phyloP scores from a whole-genome alignment of 2,888 invertebrate species.

The Eupithecia vulgata region DNA sequence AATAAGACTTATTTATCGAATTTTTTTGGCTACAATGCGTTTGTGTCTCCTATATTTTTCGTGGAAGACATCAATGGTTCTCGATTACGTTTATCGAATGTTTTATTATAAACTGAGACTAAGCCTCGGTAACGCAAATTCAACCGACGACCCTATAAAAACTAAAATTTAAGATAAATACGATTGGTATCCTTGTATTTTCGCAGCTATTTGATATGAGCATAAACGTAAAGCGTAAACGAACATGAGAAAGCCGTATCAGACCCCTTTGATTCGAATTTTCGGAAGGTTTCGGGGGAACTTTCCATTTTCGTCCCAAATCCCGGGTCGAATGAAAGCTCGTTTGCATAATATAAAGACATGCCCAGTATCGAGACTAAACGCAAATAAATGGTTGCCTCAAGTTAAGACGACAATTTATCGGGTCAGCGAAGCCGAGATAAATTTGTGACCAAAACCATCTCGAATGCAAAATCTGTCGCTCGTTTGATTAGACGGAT shows the following conservation, averaged over 20 bases:
- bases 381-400: constrained; percentile 76
- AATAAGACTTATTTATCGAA: too few species aligned
- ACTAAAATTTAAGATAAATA: constrained; percentile 16
- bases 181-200: constrained; percentile 25
- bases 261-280: constrained; percentile 58
- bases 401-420: constrained; percentile 76
- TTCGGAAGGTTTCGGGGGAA: constrained; percentile 55
- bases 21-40: too few species aligned
- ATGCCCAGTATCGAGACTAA: constrained; percentile 70
- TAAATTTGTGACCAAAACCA: constrained; percentile 68
- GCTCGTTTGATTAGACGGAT: constrained; percentile 55
- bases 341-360: constrained; percentile 75
- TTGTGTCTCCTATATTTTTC: too few species aligned
- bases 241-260: constrained; percentile 55
- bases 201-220: constrained; percentile 43
- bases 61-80: too few species aligned
- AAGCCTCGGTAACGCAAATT: not conserved
- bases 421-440: constrained; percentile 71
- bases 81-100: too few species aligned
- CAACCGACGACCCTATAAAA: constrained; percentile 1
- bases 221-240: constrained; percentile 46
- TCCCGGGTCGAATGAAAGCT: constrained; percentile 64
- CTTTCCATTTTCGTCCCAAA: constrained; percentile 57
- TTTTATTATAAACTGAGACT: too few species aligned
- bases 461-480: constrained; percentile 66